These are phyloP conservation scores for Epistrophella euchroma DNA, from an alignment of 2,888 invertebrate species.

Conservation along the genomic window DNA sequence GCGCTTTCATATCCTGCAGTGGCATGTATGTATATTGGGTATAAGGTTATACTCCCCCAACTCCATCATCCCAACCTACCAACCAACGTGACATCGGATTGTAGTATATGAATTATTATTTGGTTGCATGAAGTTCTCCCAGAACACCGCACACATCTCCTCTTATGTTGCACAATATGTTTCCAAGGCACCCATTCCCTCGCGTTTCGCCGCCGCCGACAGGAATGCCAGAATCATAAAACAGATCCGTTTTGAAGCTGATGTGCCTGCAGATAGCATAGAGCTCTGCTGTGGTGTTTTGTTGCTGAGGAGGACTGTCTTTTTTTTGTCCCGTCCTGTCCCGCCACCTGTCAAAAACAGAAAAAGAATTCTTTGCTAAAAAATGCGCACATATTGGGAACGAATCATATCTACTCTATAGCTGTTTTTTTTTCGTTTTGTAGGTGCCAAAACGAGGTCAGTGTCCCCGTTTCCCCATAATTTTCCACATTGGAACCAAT, in stretches of 20 bases:
- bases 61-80: neutral
- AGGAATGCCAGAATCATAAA: slow-evolving; percentile 63
- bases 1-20: slow-evolving; percentile 39
- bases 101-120: slow-evolving; percentile 74
- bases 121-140: slow-evolving; percentile 55
- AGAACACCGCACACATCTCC: slow-evolving; percentile 9
- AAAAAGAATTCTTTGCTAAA: neutral
- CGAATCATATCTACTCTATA: slow-evolving; percentile 43
- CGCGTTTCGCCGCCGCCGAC: neutral
- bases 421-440: slow-evolving; percentile 9
- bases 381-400: slow-evolving; percentile 40
- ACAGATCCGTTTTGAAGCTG: slow-evolving; percentile 53
- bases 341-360: neutral
- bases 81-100: slow-evolving; percentile 57
- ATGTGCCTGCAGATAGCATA: slow-evolving; percentile 59
- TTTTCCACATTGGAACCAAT: slow-evolving; percentile 10
- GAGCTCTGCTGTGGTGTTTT: slow-evolving; percentile 5
- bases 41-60: neutral
- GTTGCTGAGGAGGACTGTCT: slow-evolving; percentile 36
- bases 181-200: slow-evolving; percentile 14
- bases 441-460: slow-evolving; percentile 67
- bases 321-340: neutral
- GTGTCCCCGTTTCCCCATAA: slow-evolving; percentile 34
- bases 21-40: slow-evolving; percentile 3
- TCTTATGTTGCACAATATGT: slow-evolving; percentile 66